Base-by-base conservation (phyloP, 1,140 invertebrate species). In the Aphidius gifuensis region DNA sequence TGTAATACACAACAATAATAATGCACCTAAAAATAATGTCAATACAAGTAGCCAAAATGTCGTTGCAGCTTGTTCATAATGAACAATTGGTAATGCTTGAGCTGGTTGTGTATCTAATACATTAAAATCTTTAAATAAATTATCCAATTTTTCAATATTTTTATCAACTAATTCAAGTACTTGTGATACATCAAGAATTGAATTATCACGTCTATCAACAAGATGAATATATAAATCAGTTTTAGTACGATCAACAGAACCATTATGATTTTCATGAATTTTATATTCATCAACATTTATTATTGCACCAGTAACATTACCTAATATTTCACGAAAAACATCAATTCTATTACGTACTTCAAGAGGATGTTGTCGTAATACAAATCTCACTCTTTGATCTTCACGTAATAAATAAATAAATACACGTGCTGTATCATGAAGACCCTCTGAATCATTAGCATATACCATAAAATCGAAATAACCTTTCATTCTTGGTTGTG, bases 401-500 rank as follows among this genome's bases (percentile, higher is more conserved):
- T 96, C 94, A 55, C 94, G 82, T 1, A 98, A 78, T 1, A 98
- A 80, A 74, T 97, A 97, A 69, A 97, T 96, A 60, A 93, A 92
- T 3, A 94, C 91, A 70, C 88, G 86, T 0, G 92, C 90, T 49
- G 85, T 86, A 73, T 94, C 92, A 64, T 85, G 80, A 43, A 93
- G 80, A 8, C 92, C 92, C 38, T 87, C 86, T 0, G 90, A 90
- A 74, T 97, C 94, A 72, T 93, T 94, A 3, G 90, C 93, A 54
- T 89, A 70, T 73, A 91, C 89, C 83, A 90, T 88, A 71, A 97
- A 96, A 74, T 95, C 91, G 78, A 97, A 97, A 76, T 97, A 97
- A 56, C 96, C 96, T 77, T 96, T 96, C 95, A 97, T 97, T 57
- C 92, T 91, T 70, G 92, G 91, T 73, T 97, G 94, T 16, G 95